Evolutionary conservation across 2,888 invertebrate genomes (phyloP).

Genomic region (Spodoptera exigua): DNA sequence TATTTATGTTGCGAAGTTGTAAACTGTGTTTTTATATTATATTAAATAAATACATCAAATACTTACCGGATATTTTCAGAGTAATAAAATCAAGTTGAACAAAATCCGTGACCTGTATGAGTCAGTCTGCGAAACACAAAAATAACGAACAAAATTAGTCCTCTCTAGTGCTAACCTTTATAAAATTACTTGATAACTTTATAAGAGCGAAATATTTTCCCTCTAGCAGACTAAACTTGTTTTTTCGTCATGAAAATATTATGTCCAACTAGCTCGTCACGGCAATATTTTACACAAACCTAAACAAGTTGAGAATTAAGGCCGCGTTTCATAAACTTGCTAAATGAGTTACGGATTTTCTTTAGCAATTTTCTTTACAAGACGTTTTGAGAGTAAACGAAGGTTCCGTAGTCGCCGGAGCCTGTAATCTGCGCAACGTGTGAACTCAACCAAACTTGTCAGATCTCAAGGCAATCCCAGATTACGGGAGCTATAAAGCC

Average conservation of each 20-base stretch:
- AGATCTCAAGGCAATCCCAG: constrained; percentile 38
- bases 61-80: too few relatives aligned
- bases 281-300: constrained; percentile 29
- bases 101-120: too few relatives aligned
- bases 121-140: too few relatives aligned
- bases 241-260: background rate
- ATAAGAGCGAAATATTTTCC: too few relatives aligned
- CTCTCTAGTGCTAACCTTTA: too few relatives aligned
- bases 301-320: constrained; percentile 33
- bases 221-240: too few relatives aligned
- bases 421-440: constrained; percentile 20
- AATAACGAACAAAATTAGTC: too few relatives aligned
- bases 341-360: constrained; percentile 35
- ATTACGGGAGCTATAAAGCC: constrained; percentile 45
- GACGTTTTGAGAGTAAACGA: constrained; percentile 28
- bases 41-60: too few relatives aligned
- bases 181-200: too few relatives aligned
- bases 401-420: constrained; percentile 11
- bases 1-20: too few relatives aligned
- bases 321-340: constrained; percentile 36
- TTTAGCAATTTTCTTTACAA: constrained; percentile 34
- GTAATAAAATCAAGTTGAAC: too few relatives aligned
- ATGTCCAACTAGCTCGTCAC: constrained; percentile 19
- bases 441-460: constrained; percentile 17
- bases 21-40: too few relatives aligned